Evolutionary conservation across 2,888 invertebrate species (phyloP).

Genomic region (Ptychoptera contaminata): DNA sequence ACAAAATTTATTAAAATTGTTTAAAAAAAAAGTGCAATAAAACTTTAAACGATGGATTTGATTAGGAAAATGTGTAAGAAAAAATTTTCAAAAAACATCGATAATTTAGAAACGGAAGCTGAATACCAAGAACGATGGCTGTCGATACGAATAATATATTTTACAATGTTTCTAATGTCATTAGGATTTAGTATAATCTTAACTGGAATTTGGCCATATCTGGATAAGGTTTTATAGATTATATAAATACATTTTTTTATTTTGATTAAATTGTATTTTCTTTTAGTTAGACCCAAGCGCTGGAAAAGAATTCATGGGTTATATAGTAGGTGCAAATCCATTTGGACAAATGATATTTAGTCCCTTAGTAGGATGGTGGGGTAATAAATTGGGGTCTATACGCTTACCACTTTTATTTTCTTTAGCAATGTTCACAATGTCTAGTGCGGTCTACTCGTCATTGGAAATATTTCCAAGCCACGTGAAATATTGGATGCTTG

Average conservation of each 20-base stretch:
- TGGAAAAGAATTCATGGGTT: constrained; percentile 68
- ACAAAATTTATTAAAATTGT: no score
- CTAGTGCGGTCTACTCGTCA: constrained; percentile 59
- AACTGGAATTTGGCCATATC: constrained; percentile 78
- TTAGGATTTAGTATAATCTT: constrained; percentile 75
- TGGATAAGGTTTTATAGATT: constrained; percentile 49
- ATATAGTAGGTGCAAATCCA: constrained; percentile 74
- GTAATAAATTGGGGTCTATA: constrained; percentile 55
- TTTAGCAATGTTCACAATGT: constrained; percentile 51
- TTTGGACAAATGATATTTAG: constrained; percentile 76
- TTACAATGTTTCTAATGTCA: constrained; percentile 81
- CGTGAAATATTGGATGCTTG: constrained; percentile 55
- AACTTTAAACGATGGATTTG: no score
- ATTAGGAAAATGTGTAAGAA: no score
- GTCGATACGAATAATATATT: constrained; percentile 68
- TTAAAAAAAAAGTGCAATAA: no score
- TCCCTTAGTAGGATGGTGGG: constrained; percentile 72
- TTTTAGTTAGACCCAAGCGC: constrained; percentile 62
- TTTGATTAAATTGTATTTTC: background rate
- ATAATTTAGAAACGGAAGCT: constrained; percentile 46
- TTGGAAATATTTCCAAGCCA: constrained; percentile 51
- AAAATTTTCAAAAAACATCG: constrained; percentile 23
- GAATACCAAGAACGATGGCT: constrained; percentile 58
- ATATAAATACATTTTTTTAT: background rate
- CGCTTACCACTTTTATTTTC: constrained; percentile 55